Conservation (phyloP, 2,797 vertebrate species). For the Cygnus olor region DNA sequence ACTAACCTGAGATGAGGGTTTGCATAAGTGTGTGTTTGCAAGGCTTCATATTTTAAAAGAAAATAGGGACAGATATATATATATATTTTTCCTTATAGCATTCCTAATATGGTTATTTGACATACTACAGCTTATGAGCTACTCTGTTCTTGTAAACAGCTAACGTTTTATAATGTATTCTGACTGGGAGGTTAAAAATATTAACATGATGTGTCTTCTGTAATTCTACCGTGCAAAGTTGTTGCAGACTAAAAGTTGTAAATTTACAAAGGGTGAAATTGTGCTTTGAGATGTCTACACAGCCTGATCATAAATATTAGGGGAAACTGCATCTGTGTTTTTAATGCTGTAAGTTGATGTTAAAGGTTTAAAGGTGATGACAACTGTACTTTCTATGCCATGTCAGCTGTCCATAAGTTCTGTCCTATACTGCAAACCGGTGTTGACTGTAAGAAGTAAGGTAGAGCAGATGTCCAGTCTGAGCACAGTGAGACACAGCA, state of each 20-base stretch:
- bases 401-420: not conserved
- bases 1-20: conserved; percentile 35
- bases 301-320: not conserved
- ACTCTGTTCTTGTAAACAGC: not conserved
- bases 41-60: not conserved
- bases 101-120: not conserved
- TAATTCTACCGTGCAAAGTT: not conserved
- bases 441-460: not conserved
- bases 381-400: not conserved
- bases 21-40: conserved; percentile 8
- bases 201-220: not conserved
- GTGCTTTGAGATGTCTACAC: not conserved
- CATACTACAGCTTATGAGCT: not conserved
- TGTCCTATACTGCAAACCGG: not conserved
- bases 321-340: not conserved
- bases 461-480: not conserved
- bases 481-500: not conserved
- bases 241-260: not conserved
- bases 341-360: not conserved
- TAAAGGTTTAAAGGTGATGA: not conserved
- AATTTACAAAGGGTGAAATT: not conserved
- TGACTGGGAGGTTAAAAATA: not conserved
- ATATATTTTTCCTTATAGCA: not conserved
- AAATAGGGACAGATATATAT: not conserved
- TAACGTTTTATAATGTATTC: not conserved